These are phyloP conservation scores for Taxidea taxus DNA, from an alignment of 2,113 vertebrate genomes.

Conservation along the genomic window DNA sequence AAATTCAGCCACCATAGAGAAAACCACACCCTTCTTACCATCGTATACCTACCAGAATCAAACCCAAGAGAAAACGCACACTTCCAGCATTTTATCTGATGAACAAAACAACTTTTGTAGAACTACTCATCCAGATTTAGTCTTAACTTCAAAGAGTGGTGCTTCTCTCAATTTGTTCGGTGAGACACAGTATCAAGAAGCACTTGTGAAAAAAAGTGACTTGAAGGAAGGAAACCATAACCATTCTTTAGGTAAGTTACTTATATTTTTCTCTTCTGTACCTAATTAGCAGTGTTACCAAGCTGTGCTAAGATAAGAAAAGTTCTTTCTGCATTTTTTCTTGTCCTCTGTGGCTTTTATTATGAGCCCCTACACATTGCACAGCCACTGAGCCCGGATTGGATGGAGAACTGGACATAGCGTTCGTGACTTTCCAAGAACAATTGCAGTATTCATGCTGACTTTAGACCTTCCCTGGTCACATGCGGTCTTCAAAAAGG, in stretches of 20 bases:
- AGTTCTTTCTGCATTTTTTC: neutral
- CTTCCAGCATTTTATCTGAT: neutral
- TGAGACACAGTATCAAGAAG: conserved; percentile 65
- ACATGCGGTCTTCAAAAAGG: neutral
- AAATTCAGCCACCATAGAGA: conserved; percentile 31
- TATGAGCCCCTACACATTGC: neutral
- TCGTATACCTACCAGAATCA: conserved; percentile 32
- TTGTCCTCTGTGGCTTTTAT: neutral
- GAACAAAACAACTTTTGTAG: conserved; percentile 30
- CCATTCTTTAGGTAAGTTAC: conserved; percentile 59
- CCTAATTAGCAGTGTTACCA: neutral
- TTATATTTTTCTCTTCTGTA: neutral
- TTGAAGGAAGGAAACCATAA: conserved; percentile 64
- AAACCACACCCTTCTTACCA: neutral
- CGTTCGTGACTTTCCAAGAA: neutral
- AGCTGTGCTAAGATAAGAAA: neutral
- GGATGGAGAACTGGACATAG: neutral
- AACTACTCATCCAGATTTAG: conserved; percentile 57
- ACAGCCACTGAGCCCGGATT: neutral
- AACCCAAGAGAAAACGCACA: conserved; percentile 42
- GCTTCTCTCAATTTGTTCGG: conserved; percentile 47
- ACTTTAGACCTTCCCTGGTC: neutral
- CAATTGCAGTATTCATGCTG: neutral
- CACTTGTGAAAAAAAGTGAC: conserved; percentile 62
- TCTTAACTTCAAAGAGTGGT: conserved; percentile 59